phyloP scores from a whole-genome alignment of 1,140 invertebrate genomes.

The Epicauta chinensis region DNA sequence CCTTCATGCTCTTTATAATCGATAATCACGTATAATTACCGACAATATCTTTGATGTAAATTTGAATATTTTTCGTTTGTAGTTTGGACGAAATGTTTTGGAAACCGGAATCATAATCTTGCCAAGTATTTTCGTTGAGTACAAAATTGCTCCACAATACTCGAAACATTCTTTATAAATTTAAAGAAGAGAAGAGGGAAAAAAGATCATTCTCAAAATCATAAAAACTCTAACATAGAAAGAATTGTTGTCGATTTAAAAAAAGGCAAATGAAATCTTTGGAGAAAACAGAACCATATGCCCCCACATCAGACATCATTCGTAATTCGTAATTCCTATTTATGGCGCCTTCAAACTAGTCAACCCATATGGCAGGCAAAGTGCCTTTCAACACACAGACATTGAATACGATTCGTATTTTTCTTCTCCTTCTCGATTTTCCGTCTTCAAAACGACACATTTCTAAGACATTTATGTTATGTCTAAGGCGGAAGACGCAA shows the following conservation, averaged over 20 bases:
- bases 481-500: slow-evolving; percentile 14
- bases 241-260: slow-evolving; percentile 7
- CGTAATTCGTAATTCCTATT: slow-evolving; percentile 15
- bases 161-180: too few species aligned
- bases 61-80: too few species aligned
- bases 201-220: slow-evolving; percentile 9
- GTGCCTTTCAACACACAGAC: background rate
- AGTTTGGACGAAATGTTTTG: too few species aligned
- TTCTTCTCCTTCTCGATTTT: background rate
- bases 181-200: background rate
- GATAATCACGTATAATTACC: too few species aligned
- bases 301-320: slow-evolving; percentile 10
- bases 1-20: too few species aligned
- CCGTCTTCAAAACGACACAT: slow-evolving; percentile 14
- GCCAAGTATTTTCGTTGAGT: too few species aligned
- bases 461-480: slow-evolving; percentile 16
- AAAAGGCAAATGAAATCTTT: slow-evolving; percentile 14
- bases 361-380: slow-evolving; percentile 14
- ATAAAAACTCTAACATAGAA: slow-evolving; percentile 8
- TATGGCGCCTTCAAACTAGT: slow-evolving; percentile 16
- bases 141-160: too few species aligned
- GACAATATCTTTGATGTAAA: too few species aligned
- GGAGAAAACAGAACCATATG: slow-evolving; percentile 10
- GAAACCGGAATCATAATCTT: too few species aligned
- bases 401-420: background rate